Base-by-base conservation (phyloP, 2,888 invertebrate genomes). In the Nasonia oneida region DNA sequence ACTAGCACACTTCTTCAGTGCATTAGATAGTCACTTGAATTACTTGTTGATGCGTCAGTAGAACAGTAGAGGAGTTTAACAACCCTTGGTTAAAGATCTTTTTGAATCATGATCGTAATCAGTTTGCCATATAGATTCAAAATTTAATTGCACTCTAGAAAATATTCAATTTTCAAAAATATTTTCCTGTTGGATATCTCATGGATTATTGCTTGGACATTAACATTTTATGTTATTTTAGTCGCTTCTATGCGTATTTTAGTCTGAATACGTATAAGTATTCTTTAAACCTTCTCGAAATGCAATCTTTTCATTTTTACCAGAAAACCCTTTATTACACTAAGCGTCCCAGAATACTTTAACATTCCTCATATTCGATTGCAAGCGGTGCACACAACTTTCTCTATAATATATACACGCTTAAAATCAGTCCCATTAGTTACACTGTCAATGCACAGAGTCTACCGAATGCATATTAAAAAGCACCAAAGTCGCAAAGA, bases 1-100 rank as follows among this genome's bases (percentile, higher is more conserved):
- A 77, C 77, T 77, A 77, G 77, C 64, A 64, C 61, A 64, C 39
- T 77, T 77, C 23, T 39, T 23, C 15, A 77, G n/a, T 61, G 57
- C 76, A 77, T 33, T 29, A 29, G 37, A 67, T n/a, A 42, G 23
- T 42, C 15, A 73, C 37, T 42, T n/a, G 73, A 73, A 73, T 23
- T 23, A 42, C 73, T 39, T 39, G 1, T 47, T 23, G 10, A 73
- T 23, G 73, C 42, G n/a, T 39, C 23, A 23, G n/a, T 47, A 73
- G 67, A 14, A 67, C 33, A 67, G 33, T 3, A 12, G 47, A 47
- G 47, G 12, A 47, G 47, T 47, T 47, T 47, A 47, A 47, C 10
- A 47, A 47, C 47, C 47, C 47, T 47, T 47, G 47, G 47, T 12
- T 47, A 12, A 8, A 2, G 12, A 47, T 47, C 47, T 12, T 12